Base-by-base conservation (phyloP, 2,888 invertebrate species). In the Parnassius smintheus region DNA sequence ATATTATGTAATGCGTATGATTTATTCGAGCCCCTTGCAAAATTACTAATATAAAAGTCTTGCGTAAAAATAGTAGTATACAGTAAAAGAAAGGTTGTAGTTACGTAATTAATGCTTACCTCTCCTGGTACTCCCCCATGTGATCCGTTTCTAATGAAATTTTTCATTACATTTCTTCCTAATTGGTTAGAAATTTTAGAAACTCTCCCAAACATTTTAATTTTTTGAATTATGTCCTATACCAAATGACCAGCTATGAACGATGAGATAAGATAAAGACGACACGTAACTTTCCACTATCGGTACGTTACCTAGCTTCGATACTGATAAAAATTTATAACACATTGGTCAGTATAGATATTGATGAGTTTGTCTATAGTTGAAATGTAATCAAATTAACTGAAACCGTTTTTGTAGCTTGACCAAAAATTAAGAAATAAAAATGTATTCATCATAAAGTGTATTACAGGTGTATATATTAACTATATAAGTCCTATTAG, bases 111-210 rank as follows among this genome's bases (percentile, higher is more conserved):
- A 41, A 35, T 22, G 72, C 85, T 72, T 67, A 90, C 91, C 83
- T 88, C 87, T 1, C 91, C 89, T 52, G 90, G 88, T 9, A 85
- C 66, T 1, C 89, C 89, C 9, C 91, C 91, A 67, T 85, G 76
- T 2, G 87, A 89, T 3, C 88, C 89, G 62, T 88, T 86, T 66
- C 91, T 85, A 4, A 88, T 68, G 55, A 80, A 76, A 51, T 67
- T 85, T 66, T 66, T 81, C 84, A 90, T 81, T 62, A 87, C 85
- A 82, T 82, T 87, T 60, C 83, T 84, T 1, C 86, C 84, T 22
- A 78, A 67, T 56, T 83, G 77, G 66, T 80, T 81, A 1, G 85
- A 83, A 77, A 87, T 82, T 66, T 86, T 89, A 8, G 86, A 83
- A 50, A 91, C 64, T 22, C 88, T 81, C 55, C 87, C 89, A 67